These are phyloP conservation scores for Apocheima hispidaria DNA, from an alignment of 2,888 invertebrate genomes.

Conservation along the genomic window DNA sequence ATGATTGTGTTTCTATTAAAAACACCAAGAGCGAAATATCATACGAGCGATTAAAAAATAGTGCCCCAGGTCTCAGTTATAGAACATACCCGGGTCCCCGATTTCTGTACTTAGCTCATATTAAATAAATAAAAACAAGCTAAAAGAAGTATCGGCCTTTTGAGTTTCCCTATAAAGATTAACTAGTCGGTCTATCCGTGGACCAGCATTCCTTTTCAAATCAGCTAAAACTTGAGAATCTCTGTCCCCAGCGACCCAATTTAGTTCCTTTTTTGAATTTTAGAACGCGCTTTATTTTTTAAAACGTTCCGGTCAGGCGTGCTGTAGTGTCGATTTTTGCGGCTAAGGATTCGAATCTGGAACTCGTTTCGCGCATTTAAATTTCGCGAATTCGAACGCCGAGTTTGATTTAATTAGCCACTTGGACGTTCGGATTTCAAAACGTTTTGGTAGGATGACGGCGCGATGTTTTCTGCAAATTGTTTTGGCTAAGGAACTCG, in stretches of 20 bases:
- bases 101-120: too few species aligned
- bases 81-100: too few species aligned
- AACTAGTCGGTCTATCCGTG: too few species aligned
- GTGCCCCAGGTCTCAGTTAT: too few species aligned
- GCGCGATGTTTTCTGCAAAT: slow-evolving; percentile 21
- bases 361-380: slow-evolving; percentile 41
- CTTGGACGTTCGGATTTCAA: slow-evolving; percentile 34
- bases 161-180: too few species aligned
- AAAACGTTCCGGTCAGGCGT: slow-evolving; percentile 46
- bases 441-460: slow-evolving; percentile 25
- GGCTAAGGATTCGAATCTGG: slow-evolving; percentile 57
- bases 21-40: too few species aligned
- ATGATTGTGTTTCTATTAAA: too few species aligned
- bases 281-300: slow-evolving; percentile 47
- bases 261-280: slow-evolving; percentile 64
- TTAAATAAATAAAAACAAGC: too few species aligned
- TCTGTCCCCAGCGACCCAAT: slow-evolving; percentile 54
- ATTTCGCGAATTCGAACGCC: slow-evolving; percentile 34
- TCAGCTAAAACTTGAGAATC: slow-evolving; percentile 42
- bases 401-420: slow-evolving; percentile 35
- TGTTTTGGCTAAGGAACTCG: slow-evolving; percentile 12
- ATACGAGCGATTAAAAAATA: too few species aligned
- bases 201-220: too few species aligned
- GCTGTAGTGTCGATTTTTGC: slow-evolving; percentile 70
- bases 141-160: too few species aligned